Percentiles rank a stretch among this genome's conserved stretches.
Conservation (phyloP, 1,140 invertebrate genomes). For the Ctenoplectra terminalis region DNA sequence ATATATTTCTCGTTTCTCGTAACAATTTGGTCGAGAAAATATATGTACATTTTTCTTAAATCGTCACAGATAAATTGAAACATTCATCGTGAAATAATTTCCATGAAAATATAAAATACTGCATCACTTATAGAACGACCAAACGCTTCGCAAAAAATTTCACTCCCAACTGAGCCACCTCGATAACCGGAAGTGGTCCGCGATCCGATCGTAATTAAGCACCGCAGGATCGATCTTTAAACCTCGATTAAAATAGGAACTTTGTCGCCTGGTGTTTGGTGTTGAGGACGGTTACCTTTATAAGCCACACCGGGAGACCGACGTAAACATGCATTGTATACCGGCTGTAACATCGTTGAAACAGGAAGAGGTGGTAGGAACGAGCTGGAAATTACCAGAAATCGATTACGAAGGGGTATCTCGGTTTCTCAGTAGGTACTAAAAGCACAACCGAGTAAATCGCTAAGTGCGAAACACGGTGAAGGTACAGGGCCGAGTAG, state of each 20-base stretch:
- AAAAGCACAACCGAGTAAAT: slow-evolving; percentile 68
- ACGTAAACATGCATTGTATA: not conserved
- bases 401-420: slow-evolving; percentile 58
- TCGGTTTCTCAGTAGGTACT: slow-evolving; percentile 60
- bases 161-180: too few species aligned
- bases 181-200: not conserved
- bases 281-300: not conserved
- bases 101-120: too few species aligned
- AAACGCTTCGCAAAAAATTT: too few species aligned
- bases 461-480: slow-evolving; percentile 70
- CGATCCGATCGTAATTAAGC: not conserved
- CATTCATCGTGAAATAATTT: too few species aligned
- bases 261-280: not conserved
- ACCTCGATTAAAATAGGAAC: not conserved
- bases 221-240: not conserved
- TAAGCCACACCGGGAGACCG: not conserved
- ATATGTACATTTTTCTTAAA: too few species aligned
- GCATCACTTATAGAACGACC: too few species aligned
- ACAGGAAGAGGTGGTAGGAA: not conserved
- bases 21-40: too few species aligned
- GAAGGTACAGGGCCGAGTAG: slow-evolving; percentile 17
- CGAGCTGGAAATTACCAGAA: slow-evolving; percentile 63
- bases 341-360: not conserved
- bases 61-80: too few species aligned
- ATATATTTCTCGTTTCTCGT: too few species aligned